Conservation (phyloP, 2,888 invertebrate genomes). For the Nebria salina region DNA sequence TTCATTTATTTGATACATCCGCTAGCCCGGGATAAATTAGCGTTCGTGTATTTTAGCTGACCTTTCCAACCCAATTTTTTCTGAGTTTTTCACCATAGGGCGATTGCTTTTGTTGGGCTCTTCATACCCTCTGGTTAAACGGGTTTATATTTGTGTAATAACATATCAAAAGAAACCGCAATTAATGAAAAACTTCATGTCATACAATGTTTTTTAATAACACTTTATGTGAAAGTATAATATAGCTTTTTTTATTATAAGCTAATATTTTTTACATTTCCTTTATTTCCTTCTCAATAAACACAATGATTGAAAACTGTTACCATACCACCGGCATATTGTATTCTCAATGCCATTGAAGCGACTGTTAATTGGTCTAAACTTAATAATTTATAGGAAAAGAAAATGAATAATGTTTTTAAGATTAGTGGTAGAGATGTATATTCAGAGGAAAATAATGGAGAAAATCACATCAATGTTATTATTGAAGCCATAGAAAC, state of each 20-base stretch:
- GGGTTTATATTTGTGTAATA: background rate
- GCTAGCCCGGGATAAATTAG: background rate
- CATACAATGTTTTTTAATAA: background rate
- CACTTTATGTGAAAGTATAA: background rate
- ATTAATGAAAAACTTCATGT: background rate
- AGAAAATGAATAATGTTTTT: too few relatives aligned
- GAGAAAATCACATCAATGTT: too few relatives aligned
- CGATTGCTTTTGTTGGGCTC: background rate
- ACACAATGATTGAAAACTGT: too few relatives aligned
- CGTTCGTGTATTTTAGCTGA: background rate
- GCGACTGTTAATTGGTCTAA: too few relatives aligned
- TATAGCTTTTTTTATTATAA: background rate
- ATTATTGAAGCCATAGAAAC: too few relatives aligned
- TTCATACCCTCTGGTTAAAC: background rate
- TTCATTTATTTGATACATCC: conserved; percentile 1
- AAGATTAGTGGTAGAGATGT: too few relatives aligned
- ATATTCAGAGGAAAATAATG: too few relatives aligned
- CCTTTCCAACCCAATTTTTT: background rate
- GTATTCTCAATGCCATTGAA: too few relatives aligned
- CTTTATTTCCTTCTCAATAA: too few relatives aligned
- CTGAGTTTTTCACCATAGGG: background rate
- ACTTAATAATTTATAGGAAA: too few relatives aligned
- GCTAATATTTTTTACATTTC: too few relatives aligned
- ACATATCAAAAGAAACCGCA: background rate
- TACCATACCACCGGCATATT: too few relatives aligned